Percentiles rank a stretch among this genome's conserved stretches.
phyloP scores from a whole-genome alignment of 1,140 invertebrate genomes.

The Camponotus pennsylvanicus region DNA sequence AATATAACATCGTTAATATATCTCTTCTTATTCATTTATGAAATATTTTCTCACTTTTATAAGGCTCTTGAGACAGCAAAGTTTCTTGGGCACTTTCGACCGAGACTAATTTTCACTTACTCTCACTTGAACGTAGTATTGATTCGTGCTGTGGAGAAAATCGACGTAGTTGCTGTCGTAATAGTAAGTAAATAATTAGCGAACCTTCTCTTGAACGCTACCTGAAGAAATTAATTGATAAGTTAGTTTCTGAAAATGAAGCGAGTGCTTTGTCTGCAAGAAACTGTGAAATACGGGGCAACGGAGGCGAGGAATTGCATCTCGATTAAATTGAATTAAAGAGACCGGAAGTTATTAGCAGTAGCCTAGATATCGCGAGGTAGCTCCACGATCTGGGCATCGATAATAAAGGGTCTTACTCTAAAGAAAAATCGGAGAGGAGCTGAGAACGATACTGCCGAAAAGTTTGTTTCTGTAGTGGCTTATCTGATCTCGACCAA shows the following conservation, averaged over 20 bases:
- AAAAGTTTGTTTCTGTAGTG: constrained; percentile 76
- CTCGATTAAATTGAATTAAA: constrained; percentile 75
- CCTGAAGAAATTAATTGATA: constrained; percentile 58
- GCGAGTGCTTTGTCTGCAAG: constrained; percentile 45
- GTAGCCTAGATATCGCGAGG: constrained; percentile 50
- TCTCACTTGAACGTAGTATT: constrained; percentile 29
- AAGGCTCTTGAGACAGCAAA: neutral
- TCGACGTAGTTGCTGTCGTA: constrained; percentile 39
- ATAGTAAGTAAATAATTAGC: constrained; percentile 59
- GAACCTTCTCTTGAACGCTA: constrained; percentile 21
- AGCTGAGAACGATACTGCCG: constrained; percentile 70
- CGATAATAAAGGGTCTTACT: constrained; percentile 60
- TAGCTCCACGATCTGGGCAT: constrained; percentile 58
- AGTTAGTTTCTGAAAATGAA: constrained; percentile 56
- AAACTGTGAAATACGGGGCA: constrained; percentile 48
- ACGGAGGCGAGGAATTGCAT: neutral
- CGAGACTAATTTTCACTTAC: constrained; percentile 30
- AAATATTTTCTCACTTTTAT: constrained; percentile 25
- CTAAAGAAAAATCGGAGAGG: constrained; percentile 59
- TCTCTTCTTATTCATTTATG: neutral
- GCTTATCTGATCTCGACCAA: constrained; percentile 75
- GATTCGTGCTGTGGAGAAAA: constrained; percentile 43
- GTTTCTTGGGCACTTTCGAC: constrained; percentile 18
- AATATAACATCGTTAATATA: neutral
- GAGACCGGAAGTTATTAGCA: constrained; percentile 74